Conservation (phyloP, 1,140 invertebrate species). For the Drosophila navojoa region DNA sequence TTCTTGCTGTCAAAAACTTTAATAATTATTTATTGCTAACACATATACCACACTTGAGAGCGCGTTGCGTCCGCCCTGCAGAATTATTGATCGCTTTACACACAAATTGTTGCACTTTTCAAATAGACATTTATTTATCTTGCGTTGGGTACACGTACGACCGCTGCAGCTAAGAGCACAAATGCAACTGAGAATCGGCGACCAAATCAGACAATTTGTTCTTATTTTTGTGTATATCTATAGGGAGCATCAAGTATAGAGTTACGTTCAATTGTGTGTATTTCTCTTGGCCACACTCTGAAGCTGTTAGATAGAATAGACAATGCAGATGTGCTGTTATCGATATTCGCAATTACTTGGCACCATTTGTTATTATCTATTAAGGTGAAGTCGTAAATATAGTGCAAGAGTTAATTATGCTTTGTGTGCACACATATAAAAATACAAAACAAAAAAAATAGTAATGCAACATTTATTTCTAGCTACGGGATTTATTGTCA, state of each 20-base stretch:
- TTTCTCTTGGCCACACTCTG: conserved; percentile 6
- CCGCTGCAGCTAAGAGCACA: conserved; percentile 23
- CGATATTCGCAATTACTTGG: background rate
- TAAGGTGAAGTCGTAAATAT: too few species aligned
- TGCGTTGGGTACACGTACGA: background rate
- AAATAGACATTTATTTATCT: background rate
- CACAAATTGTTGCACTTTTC: conserved; percentile 21
- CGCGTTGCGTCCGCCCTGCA: conserved; percentile 19
- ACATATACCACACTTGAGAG: conserved; percentile 40
- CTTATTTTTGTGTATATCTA: background rate
- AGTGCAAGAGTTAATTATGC: too few species aligned
- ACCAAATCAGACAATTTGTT: background rate
- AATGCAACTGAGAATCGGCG: conserved; percentile 34
- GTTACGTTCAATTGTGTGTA: conserved; percentile 1
- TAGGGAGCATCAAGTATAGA: conserved; percentile 1
- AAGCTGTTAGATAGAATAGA: background rate
- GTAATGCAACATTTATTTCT: background rate
- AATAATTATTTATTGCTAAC: conserved; percentile 38
- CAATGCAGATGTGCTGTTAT: conserved; percentile 4
- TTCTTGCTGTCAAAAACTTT: conserved; percentile 36
- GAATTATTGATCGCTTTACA: conserved; percentile 36
- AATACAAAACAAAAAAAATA: too few species aligned
- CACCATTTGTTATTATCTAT: too few species aligned
- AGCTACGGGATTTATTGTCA: background rate
- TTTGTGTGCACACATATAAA: background rate